These are phyloP conservation scores for Adela reaumurella DNA, from an alignment of 2,888 invertebrate species.

Conservation along the genomic window DNA sequence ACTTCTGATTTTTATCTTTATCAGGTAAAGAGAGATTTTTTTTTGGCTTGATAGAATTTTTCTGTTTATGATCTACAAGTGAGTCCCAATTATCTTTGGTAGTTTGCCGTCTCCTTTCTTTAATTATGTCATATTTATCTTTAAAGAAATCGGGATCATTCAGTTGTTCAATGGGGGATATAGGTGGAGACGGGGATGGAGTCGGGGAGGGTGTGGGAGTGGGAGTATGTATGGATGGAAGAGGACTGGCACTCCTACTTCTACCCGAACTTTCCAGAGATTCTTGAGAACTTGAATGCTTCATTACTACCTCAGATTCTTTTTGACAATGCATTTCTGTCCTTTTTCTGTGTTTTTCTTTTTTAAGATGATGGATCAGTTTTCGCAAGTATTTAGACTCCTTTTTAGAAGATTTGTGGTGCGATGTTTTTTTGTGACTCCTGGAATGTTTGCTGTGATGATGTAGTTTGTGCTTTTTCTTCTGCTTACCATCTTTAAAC, in stretches of 20 bases:
- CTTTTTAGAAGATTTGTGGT: constrained; percentile 24
- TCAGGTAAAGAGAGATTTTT: constrained; percentile 31
- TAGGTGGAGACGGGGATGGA: constrained; percentile 11
- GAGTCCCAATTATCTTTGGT: constrained; percentile 46
- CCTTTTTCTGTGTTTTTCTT: constrained; percentile 46
- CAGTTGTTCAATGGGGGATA: constrained; percentile 19
- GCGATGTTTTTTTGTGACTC: constrained; percentile 32
- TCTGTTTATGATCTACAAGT: constrained; percentile 42
- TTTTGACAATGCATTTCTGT: constrained; percentile 30
- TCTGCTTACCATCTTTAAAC: constrained; percentile 34
- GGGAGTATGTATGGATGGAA: constrained; percentile 44
- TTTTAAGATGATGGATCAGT: constrained; percentile 37
- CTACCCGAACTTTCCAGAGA: constrained; percentile 40
- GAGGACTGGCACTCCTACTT: constrained; percentile 41
- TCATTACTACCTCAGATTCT: constrained; percentile 19
- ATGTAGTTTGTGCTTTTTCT: constrained; percentile 44
- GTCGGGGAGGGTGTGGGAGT: constrained; percentile 33
- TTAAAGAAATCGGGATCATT: constrained; percentile 41
- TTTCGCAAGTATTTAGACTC: constrained; percentile 20
- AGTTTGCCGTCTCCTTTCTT: constrained; percentile 57
- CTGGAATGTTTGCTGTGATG: constrained; percentile 49
- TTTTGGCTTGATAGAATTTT: constrained; percentile 35
- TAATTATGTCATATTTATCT: constrained; percentile 61
- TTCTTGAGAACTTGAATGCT: constrained; percentile 26
- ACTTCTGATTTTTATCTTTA: constrained; percentile 49